Evolutionary conservation across 1,140 invertebrate species (phyloP).

Genomic region (Tribolium madens): DNA sequence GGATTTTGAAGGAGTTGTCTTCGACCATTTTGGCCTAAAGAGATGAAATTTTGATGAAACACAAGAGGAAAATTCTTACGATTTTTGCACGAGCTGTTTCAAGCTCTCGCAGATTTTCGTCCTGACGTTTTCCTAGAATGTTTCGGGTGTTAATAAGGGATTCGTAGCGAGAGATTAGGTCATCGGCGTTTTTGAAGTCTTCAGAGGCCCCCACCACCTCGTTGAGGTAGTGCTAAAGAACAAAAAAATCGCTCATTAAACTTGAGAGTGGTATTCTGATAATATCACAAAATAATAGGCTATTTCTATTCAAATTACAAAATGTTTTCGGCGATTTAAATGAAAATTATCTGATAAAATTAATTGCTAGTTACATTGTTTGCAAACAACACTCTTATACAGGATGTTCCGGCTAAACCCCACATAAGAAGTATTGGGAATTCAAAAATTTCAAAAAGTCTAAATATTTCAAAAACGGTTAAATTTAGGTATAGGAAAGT

Average conservation of each 20-base stretch:
- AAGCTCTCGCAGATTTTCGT: neutral
- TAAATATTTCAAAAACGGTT: too few relatives aligned
- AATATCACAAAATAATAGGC: neutral
- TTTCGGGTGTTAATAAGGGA: neutral
- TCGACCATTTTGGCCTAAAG: constrained; percentile 18
- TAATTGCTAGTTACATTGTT: neutral
- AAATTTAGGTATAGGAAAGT: too few relatives aligned
- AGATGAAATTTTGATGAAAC: too few relatives aligned
- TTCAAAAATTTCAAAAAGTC: too few relatives aligned
- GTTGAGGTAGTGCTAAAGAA: neutral
- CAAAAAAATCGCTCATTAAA: neutral
- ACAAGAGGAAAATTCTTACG: too few relatives aligned
- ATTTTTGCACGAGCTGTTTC: constrained; percentile 7
- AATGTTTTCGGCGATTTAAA: neutral
- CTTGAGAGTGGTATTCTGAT: neutral
- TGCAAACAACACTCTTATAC: too few relatives aligned
- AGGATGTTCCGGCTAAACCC: too few relatives aligned
- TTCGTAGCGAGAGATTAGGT: neutral
- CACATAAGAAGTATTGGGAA: too few relatives aligned
- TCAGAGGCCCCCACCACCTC: neutral
- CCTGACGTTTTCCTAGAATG: neutral
- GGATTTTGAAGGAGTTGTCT: constrained; percentile 6
- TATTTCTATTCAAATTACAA: constrained; percentile 4
- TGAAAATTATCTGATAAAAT: neutral
- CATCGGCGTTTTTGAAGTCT: constrained; percentile 12